Conservation (phyloP, 2,888 invertebrate species). For the Proisotoma minuta region DNA sequence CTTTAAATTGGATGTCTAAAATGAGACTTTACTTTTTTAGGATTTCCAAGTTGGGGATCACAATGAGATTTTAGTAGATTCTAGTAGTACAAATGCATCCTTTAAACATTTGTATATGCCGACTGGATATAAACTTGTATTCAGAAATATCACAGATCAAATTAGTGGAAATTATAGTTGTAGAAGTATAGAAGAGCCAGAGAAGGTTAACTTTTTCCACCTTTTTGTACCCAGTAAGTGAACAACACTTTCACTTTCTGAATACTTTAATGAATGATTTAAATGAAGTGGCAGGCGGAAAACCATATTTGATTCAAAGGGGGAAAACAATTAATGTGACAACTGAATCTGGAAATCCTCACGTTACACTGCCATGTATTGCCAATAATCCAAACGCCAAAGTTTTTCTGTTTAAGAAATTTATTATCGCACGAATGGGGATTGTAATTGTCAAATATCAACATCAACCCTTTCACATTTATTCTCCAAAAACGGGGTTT, state of each 20-base stretch:
- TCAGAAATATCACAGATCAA: conserved; percentile 35
- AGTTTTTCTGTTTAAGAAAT: conserved; percentile 36
- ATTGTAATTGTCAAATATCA: conserved; percentile 36
- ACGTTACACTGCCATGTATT: conserved; percentile 37
- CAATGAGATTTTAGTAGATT: conserved; percentile 14
- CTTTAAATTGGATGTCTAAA: background rate
- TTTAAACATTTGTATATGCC: conserved; percentile 33
- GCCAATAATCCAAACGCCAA: conserved; percentile 33
- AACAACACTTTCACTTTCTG: background rate
- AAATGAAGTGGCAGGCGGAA: conserved; percentile 8
- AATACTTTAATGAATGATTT: background rate
- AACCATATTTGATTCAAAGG: conserved; percentile 34
- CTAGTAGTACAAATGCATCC: background rate
- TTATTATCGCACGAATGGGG: conserved; percentile 32
- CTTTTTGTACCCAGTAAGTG: conserved; percentile 31
- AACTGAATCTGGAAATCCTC: conserved; percentile 25
- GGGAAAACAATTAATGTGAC: conserved; percentile 38
- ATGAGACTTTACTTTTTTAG: conserved; percentile 11
- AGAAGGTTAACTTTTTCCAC: conserved; percentile 32
- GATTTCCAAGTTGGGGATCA: conserved; percentile 27
- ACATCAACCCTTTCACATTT: conserved; percentile 39
- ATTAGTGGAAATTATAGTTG: conserved; percentile 38
- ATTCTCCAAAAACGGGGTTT: conserved; percentile 34
- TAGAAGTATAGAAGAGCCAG: conserved; percentile 28
- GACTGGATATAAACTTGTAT: conserved; percentile 32